Evolutionary conservation across 2,888 invertebrate species (phyloP).

Genomic region (Orthonevra nobilis): DNA sequence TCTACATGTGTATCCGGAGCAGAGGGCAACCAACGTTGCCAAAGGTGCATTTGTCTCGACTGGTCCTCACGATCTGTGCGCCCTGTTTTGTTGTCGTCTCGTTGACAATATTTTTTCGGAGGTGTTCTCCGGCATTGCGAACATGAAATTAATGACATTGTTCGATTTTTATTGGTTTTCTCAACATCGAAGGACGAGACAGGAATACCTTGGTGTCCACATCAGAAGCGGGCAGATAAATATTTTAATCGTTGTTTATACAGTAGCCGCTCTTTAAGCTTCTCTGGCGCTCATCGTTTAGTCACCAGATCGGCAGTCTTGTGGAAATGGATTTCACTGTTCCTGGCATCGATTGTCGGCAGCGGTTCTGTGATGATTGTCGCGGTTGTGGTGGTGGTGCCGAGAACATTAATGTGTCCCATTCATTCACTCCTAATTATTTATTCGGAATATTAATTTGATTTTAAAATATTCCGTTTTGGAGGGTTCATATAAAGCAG

Average conservation of each 20-base stretch:
- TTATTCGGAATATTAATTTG: slow-evolving; percentile 71
- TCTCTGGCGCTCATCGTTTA: slow-evolving; percentile 61
- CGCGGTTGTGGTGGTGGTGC: slow-evolving; percentile 25
- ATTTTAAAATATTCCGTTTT: slow-evolving; percentile 63
- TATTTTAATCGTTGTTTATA: slow-evolving; percentile 70
- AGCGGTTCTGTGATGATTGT: slow-evolving; percentile 7
- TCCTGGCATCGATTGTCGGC: slow-evolving; percentile 43
- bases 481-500: neutral
- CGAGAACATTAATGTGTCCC: slow-evolving; percentile 63
- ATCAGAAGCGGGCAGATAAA: slow-evolving; percentile 47
- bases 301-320: slow-evolving; percentile 58
- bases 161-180: slow-evolving; percentile 66
- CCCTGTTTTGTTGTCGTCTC: slow-evolving; percentile 22
- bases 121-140: slow-evolving; percentile 67
- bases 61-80: slow-evolving; percentile 32
- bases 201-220: neutral
- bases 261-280: slow-evolving; percentile 67
- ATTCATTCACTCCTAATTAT: slow-evolving; percentile 66
- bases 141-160: slow-evolving; percentile 70
- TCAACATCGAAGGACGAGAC: slow-evolving; percentile 8
- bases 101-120: slow-evolving; percentile 70
- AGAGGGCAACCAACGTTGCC: neutral
- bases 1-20: slow-evolving; percentile 16
- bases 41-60: slow-evolving; percentile 12
- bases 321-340: slow-evolving; percentile 57